Evolutionary conservation across 2,797 vertebrate genomes (phyloP).

Genomic region (Pitangus sulphuratus): DNA sequence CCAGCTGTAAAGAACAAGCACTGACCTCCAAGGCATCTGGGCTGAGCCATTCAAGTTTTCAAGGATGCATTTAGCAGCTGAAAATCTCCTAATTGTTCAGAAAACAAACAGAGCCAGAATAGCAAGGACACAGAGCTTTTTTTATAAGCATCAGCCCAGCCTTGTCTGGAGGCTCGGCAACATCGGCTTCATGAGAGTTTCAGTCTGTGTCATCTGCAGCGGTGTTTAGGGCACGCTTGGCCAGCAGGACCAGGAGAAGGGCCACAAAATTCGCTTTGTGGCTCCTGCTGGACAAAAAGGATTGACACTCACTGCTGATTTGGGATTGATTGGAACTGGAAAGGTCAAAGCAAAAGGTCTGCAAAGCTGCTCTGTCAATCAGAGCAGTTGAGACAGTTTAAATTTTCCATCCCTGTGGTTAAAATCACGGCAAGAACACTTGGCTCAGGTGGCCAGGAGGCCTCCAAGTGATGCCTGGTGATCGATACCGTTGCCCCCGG

Average conservation of each 20-base stretch:
- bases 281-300: neutral
- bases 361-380: neutral
- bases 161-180: neutral
- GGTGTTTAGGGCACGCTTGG: neutral
- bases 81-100: conserved; percentile 40
- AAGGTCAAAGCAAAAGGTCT: neutral
- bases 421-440: neutral
- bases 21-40: conserved; percentile 18
- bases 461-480: neutral
- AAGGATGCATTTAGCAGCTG: neutral
- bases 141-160: neutral
- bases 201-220: neutral
- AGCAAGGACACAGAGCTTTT: neutral
- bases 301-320: neutral
- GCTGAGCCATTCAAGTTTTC: neutral
- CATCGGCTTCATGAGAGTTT: neutral
- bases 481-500: neutral
- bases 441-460: neutral
- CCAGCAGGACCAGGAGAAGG: neutral
- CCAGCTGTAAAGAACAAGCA: neutral
- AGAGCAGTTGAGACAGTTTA: neutral
- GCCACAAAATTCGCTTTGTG: neutral
- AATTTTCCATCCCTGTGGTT: neutral
- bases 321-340: neutral
- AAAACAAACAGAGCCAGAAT: neutral